Percentiles rank a stretch among this genome's conserved stretches.
phyloP scores from a whole-genome alignment of 2,797 vertebrate species.

The Spinibarbus caldwelli region DNA sequence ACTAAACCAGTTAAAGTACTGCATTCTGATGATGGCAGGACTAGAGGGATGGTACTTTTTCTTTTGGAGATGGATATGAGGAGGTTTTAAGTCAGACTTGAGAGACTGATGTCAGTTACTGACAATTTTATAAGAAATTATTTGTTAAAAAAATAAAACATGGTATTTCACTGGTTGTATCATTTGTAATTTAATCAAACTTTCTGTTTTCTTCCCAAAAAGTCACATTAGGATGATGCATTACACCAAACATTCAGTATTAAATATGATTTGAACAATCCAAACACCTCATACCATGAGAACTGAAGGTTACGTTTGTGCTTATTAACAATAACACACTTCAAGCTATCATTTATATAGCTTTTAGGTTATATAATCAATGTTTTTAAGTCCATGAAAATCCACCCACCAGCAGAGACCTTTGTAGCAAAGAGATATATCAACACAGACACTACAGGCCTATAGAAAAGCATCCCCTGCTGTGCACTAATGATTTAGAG shows the following conservation, averaged over 20 bases:
- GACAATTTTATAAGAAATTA: slow-evolving; percentile 75
- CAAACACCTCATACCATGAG: not conserved
- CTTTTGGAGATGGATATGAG: slow-evolving; percentile 72
- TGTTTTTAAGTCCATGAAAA: not conserved
- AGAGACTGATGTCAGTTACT: slow-evolving; percentile 81
- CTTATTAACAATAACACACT: not conserved
- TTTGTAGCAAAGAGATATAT: not conserved
- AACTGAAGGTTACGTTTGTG: not conserved
- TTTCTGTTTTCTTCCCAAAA: not conserved
- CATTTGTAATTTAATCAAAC: slow-evolving; percentile 66
- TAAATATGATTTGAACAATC: not conserved
- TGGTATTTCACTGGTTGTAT: slow-evolving; percentile 73
- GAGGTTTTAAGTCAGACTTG: slow-evolving; percentile 70
- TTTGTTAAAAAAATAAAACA: slow-evolving; percentile 66
- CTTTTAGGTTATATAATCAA: not conserved
- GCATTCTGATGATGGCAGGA: slow-evolving; percentile 75
- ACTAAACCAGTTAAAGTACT: slow-evolving; percentile 79
- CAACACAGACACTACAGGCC: slow-evolving; percentile 15
- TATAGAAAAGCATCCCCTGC: slow-evolving; percentile 3
- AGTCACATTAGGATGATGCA: not conserved
- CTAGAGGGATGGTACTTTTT: slow-evolving; percentile 78
- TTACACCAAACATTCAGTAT: slow-evolving; percentile 24
- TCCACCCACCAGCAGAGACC: not conserved
- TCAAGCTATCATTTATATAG: not conserved
- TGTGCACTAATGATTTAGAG: slow-evolving; percentile 34